Percentiles rank a stretch among this genome's conserved stretches.
These are phyloP conservation scores for Spodoptera exigua DNA, from an alignment of 2,888 invertebrate species.

Conservation along the genomic window DNA sequence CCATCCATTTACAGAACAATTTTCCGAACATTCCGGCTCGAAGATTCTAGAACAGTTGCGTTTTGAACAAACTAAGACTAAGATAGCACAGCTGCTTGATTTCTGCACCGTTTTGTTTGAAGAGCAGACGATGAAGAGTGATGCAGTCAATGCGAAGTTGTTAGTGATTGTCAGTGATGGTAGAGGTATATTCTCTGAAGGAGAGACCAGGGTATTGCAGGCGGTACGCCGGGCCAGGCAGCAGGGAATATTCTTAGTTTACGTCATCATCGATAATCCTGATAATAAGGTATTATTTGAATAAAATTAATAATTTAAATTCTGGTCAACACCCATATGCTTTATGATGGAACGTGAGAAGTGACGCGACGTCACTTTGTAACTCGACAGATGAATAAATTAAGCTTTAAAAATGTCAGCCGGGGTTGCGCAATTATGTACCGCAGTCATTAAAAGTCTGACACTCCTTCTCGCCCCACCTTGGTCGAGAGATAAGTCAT, in stretches of 20 bases:
- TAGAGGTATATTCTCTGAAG: conserved; percentile 96
- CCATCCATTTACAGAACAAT: conserved; percentile 96
- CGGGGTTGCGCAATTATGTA: too few relatives aligned
- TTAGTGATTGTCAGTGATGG: conserved; percentile 98
- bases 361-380: too few relatives aligned
- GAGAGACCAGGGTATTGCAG: conserved; percentile 92
- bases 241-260: conserved; percentile 97
- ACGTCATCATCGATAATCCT: conserved; percentile 98
- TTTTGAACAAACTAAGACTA: conserved; percentile 97
- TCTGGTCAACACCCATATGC: neutral
- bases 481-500: too few relatives aligned
- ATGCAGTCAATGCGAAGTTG: conserved; percentile 93
- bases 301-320: neutral
- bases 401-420: too few relatives aligned
- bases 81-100: conserved; percentile 94
- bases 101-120: conserved; percentile 91
- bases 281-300: conserved; percentile 92
- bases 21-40: conserved; percentile 95
- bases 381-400: too few relatives aligned
- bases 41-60: conserved; percentile 94
- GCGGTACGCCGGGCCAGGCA: conserved; percentile 95
- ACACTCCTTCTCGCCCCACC: too few relatives aligned
- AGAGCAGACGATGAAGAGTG: conserved; percentile 83
- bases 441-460: too few relatives aligned
- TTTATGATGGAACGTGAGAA: too few relatives aligned